Evolutionary conservation across 2,888 invertebrate species (phyloP).

Genomic region (Chalcosyrphus nemorum): DNA sequence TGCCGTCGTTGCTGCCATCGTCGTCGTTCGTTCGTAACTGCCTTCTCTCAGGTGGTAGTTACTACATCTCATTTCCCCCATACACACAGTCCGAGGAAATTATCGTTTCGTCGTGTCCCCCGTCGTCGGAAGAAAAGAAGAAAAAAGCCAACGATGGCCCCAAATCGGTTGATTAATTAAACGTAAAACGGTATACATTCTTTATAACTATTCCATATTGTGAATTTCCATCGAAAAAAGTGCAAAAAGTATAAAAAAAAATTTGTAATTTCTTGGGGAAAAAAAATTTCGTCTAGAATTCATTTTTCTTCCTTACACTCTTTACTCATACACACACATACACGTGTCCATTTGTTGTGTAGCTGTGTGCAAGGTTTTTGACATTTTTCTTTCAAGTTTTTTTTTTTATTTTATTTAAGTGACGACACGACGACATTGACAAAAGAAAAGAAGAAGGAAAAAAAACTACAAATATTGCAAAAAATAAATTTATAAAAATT

Average conservation of each 20-base stretch:
- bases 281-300: conserved; percentile 66
- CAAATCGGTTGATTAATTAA: conserved; percentile 58
- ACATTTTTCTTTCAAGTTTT: conserved; percentile 62
- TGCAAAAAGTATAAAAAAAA: not conserved
- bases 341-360: not conserved
- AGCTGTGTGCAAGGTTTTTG: conserved; percentile 68
- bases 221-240: conserved; percentile 44
- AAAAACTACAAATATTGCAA: conserved; percentile 49
- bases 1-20: conserved; percentile 6
- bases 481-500: conserved; percentile 37
- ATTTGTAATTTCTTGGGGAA: conserved; percentile 37
- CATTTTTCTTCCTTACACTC: conserved; percentile 36
- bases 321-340: conserved; percentile 7
- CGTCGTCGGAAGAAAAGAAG: conserved; percentile 17
- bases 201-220: conserved; percentile 32
- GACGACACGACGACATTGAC: conserved; percentile 67
- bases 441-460: conserved; percentile 54
- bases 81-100: conserved; percentile 51
- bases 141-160: conserved; percentile 64
- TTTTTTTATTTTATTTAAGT: conserved; percentile 49
- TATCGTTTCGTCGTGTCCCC: conserved; percentile 56
- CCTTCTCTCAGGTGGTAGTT: conserved; percentile 66
- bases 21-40: too few species aligned
- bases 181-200: conserved; percentile 35
- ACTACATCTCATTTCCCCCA: conserved; percentile 67